These are phyloP conservation scores for Oreotrochilus melanogaster DNA, from an alignment of 2,113 vertebrate species.

Conservation along the genomic window DNA sequence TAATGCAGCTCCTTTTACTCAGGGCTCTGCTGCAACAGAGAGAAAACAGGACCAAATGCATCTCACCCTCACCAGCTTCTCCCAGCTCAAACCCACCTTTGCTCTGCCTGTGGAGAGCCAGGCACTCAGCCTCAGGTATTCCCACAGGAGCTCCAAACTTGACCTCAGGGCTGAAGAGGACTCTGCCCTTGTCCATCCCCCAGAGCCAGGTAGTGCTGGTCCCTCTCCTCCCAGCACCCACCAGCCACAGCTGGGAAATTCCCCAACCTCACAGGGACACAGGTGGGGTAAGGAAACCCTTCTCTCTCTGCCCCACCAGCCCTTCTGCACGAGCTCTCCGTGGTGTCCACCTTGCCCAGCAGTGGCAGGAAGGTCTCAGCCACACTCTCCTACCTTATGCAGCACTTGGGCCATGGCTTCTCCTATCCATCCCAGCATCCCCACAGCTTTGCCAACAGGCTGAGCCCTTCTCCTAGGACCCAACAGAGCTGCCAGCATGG, in stretches of 20 bases:
- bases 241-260: background rate
- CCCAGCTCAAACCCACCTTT: background rate
- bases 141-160: background rate
- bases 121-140: background rate
- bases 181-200: background rate
- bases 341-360: fast-evolving
- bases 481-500: background rate
- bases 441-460: background rate
- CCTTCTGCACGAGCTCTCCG: background rate
- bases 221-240: background rate
- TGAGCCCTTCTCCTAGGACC: constrained; percentile 1
- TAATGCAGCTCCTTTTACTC: fast-evolving
- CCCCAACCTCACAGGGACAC: fast-evolving
- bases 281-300: background rate
- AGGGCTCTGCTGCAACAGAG: background rate
- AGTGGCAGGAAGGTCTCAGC: background rate
- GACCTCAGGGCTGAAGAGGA: background rate
- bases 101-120: background rate
- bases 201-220: background rate
- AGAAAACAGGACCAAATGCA: fast-evolving
- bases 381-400: constrained; percentile 19
- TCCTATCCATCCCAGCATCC: constrained; percentile 54
- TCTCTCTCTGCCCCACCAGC: background rate
- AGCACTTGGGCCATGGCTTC: constrained; percentile 41
- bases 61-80: background rate